Evolutionary conservation across 2,888 invertebrate species (phyloP).

Genomic region (Heterodera filipjevi): DNA sequence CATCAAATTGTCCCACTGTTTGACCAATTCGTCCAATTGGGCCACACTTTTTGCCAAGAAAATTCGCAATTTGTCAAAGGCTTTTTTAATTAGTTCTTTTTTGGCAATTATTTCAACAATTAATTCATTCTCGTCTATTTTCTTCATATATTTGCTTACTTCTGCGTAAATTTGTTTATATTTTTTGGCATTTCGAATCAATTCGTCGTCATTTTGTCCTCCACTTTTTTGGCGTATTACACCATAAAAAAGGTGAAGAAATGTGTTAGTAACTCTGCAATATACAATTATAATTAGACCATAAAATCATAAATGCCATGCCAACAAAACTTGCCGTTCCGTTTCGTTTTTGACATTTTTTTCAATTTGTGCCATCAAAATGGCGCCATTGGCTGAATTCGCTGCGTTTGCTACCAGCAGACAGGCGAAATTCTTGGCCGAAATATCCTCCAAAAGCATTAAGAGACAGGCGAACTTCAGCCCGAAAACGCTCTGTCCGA

Average conservation of each 20-base stretch:
- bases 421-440: background rate
- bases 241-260: background rate
- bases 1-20: background rate
- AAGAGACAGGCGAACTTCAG: background rate
- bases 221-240: background rate
- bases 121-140: background rate
- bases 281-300: background rate
- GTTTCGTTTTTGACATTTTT: background rate
- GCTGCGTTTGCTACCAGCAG: background rate
- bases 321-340: background rate
- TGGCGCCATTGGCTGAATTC: background rate
- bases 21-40: background rate
- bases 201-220: background rate
- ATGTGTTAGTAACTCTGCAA: background rate
- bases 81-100: background rate
- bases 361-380: background rate
- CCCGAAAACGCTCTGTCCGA: background rate
- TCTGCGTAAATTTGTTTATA: background rate
- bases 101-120: background rate
- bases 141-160: background rate
- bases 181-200: background rate
- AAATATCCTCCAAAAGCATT: background rate
- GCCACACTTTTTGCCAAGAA: background rate
- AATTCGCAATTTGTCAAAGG: background rate
- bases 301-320: background rate